These are phyloP conservation scores for Chiloscyllium plagiosum DNA, from an alignment of 2,113 vertebrate species.

Conservation along the genomic window DNA sequence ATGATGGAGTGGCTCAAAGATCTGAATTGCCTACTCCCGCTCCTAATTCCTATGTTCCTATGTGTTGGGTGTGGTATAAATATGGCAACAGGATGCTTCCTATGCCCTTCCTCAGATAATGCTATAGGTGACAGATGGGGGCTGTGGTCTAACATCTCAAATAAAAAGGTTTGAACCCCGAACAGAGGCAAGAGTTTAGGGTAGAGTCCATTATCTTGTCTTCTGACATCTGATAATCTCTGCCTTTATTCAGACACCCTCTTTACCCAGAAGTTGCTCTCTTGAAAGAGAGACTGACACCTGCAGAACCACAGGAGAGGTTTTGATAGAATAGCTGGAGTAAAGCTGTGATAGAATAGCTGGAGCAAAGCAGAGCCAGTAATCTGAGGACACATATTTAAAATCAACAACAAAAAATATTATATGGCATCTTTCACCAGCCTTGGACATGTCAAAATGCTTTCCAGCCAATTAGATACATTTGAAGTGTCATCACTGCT, in stretches of 20 bases:
- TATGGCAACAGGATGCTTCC: not conserved
- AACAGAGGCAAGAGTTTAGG: not conserved
- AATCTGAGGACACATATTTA: not conserved
- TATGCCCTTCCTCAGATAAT: not conserved
- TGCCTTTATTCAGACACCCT: not conserved
- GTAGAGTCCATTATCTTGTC: not conserved
- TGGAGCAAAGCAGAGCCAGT: too few species aligned
- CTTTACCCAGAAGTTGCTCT: too few species aligned
- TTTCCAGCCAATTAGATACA: not conserved
- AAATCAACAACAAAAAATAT: not conserved
- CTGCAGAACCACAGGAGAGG: not conserved
- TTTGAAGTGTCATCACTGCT: not conserved
- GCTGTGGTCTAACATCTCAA: not conserved
- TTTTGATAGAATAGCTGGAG: not conserved
- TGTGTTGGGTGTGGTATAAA: not conserved
- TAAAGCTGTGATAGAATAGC: not conserved
- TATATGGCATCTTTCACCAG: not conserved
- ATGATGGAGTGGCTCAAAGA: too few species aligned
- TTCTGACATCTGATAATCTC: not conserved
- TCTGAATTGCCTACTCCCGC: too few species aligned
- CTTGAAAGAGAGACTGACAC: not conserved
- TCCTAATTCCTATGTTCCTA: too few species aligned
- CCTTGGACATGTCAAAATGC: not conserved
- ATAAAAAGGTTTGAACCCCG: not conserved
- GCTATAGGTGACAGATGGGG: not conserved